Percentiles rank a stretch among this genome's conserved stretches.
Conservation (phyloP, 2,113 vertebrate genomes). For the Chamaetylas fuelleborni region DNA sequence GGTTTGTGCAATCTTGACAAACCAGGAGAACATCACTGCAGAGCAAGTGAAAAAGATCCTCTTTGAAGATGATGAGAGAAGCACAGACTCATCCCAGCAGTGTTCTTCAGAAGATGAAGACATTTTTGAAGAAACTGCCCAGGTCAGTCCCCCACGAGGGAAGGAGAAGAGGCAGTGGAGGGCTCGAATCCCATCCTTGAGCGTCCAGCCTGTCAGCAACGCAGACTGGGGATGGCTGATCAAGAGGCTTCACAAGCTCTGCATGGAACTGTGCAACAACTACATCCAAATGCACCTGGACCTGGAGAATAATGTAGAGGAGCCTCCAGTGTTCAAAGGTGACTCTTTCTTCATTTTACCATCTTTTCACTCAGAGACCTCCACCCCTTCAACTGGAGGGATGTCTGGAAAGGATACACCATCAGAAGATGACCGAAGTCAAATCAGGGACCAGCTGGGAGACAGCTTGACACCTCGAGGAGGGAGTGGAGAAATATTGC, state of each 20-base stretch:
- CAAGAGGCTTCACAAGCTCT: conserved; percentile 89
- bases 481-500: conserved; percentile 60
- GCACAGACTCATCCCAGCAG: conserved; percentile 90
- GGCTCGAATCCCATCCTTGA: conserved; percentile 83
- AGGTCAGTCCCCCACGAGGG: conserved; percentile 92
- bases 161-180: conserved; percentile 89
- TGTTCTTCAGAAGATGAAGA: conserved; percentile 97
- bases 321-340: conserved; percentile 70
- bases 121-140: conserved; percentile 96
- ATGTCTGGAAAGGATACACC: conserved; percentile 86
- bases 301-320: conserved; percentile 84
- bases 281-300: conserved; percentile 98
- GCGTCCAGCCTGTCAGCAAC: conserved; percentile 85
- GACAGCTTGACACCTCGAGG: conserved; percentile 76
- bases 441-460: conserved; percentile 61
- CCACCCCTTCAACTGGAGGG: conserved; percentile 85
- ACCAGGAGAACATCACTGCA: conserved; percentile 86
- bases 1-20: conserved; percentile 87
- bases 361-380: conserved; percentile 88
- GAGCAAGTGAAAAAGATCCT: conserved; percentile 94
- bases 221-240: conserved; percentile 95
- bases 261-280: conserved; percentile 92
- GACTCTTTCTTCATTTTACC: conserved; percentile 88
- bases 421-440: conserved; percentile 83
- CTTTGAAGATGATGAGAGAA: conserved; percentile 90